Conservation (phyloP, 1,140 invertebrate species). For the Meloidogyne floridensis region DNA sequence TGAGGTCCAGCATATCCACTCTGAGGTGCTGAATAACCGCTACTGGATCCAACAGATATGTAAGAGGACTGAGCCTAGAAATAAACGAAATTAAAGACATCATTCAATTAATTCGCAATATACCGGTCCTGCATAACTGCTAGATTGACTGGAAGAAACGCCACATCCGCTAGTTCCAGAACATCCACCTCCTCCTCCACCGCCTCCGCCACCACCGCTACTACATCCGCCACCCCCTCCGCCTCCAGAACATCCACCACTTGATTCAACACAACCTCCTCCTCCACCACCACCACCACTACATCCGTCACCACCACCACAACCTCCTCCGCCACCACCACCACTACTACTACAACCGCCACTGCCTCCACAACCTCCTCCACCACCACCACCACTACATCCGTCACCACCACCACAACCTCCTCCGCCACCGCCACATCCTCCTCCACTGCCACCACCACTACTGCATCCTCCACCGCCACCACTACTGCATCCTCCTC, state of each 20-base stretch:
- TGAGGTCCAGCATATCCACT: not conserved
- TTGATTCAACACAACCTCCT: not conserved
- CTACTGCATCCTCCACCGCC: slow-evolving; percentile 1
- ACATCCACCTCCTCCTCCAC: not conserved
- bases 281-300: slow-evolving; percentile 25
- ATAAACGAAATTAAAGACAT: not conserved
- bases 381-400: not conserved
- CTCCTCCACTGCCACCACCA: not conserved
- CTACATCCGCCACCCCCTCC: not conserved
- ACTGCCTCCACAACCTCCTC: not conserved
- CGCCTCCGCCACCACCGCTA: slow-evolving; percentile 3
- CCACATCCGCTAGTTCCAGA: not conserved
- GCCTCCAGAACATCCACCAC: not conserved
- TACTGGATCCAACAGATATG: not conserved
- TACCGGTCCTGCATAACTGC: not conserved
- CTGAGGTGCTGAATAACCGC: slow-evolving; percentile 12
- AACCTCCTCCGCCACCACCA: not conserved
- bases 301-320: not conserved
- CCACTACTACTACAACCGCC: not conserved
- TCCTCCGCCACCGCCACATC: not conserved
- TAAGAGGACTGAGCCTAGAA: not conserved
- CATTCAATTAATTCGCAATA: not conserved
- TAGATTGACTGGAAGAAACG: not conserved
- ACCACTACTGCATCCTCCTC: not conserved
- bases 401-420: not conserved